Evolutionary conservation across 2,797 vertebrate genomes (phyloP).

Genomic region (Buphagus erythrorhynchus): DNA sequence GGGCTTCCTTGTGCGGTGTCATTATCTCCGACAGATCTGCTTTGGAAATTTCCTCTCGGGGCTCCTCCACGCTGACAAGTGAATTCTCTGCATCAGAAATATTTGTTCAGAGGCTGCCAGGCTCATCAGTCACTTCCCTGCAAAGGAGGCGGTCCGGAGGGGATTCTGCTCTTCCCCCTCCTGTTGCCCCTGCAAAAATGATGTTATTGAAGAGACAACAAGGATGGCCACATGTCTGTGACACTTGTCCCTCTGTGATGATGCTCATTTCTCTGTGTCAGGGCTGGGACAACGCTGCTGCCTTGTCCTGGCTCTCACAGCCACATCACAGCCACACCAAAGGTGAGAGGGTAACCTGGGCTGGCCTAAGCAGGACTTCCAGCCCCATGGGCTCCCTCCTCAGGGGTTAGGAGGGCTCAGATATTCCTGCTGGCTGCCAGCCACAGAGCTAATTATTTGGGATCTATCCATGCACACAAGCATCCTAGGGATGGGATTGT

Average conservation of each 20-base stretch:
- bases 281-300: not conserved
- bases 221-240: not conserved
- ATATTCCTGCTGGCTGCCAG: not conserved
- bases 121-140: slow-evolving; percentile 27
- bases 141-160: fast-evolving
- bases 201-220: not conserved
- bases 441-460: not conserved
- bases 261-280: not conserved
- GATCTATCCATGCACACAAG: not conserved
- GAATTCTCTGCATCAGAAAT: slow-evolving; percentile 51
- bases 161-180: not conserved
- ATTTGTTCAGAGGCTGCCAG: slow-evolving; percentile 63
- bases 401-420: not conserved
- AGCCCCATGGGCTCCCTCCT: not conserved
- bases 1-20: not conserved
- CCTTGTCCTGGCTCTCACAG: not conserved
- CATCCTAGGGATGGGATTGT: not conserved
- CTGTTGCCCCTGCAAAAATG: not conserved
- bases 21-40: slow-evolving; percentile 48
- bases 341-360: not conserved
- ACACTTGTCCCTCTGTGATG: not conserved
- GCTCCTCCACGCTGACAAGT: slow-evolving; percentile 41
- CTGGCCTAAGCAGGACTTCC: not conserved
- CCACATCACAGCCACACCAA: fast-evolving
- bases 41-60: slow-evolving; percentile 54